Percentiles rank a stretch among this genome's conserved stretches.
Evolutionary conservation across 2,888 invertebrate genomes (phyloP).

Genomic region (Syritta pipiens): DNA sequence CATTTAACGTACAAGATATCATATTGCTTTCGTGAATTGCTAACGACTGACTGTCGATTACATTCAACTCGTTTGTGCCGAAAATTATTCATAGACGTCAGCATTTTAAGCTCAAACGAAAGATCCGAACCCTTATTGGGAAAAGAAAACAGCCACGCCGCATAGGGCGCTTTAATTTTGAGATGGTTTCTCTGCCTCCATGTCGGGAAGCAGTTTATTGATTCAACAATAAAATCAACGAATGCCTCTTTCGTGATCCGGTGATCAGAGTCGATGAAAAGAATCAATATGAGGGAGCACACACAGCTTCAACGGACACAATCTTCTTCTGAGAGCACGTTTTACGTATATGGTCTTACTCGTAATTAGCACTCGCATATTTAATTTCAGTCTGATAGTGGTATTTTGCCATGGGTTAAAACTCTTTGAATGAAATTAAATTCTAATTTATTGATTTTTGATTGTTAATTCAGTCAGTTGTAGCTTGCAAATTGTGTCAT

Average conservation of each 20-base stretch:
- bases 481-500: too few species aligned
- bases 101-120: background rate
- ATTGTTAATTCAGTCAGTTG: too few species aligned
- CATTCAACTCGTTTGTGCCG: background rate
- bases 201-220: constrained; percentile 26
- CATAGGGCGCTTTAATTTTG: constrained; percentile 1
- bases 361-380: constrained; percentile 4
- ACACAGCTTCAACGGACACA: background rate
- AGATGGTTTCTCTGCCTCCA: constrained; percentile 6
- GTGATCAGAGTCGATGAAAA: background rate
- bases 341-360: background rate
- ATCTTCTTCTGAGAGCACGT: background rate
- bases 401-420: too few species aligned
- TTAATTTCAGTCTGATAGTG: constrained; percentile 2
- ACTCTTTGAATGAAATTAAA: too few species aligned
- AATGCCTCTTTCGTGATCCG: constrained; percentile 17
- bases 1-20: too few species aligned
- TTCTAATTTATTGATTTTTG: too few species aligned
- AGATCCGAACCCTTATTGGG: background rate
- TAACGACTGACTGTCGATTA: background rate
- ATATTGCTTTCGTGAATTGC: too few species aligned
- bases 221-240: constrained; percentile 38
- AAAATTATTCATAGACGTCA: background rate
- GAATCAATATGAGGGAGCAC: constrained; percentile 9
- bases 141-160: background rate